phyloP scores from a whole-genome alignment of 1,140 invertebrate genomes.

The Apis cerana region DNA sequence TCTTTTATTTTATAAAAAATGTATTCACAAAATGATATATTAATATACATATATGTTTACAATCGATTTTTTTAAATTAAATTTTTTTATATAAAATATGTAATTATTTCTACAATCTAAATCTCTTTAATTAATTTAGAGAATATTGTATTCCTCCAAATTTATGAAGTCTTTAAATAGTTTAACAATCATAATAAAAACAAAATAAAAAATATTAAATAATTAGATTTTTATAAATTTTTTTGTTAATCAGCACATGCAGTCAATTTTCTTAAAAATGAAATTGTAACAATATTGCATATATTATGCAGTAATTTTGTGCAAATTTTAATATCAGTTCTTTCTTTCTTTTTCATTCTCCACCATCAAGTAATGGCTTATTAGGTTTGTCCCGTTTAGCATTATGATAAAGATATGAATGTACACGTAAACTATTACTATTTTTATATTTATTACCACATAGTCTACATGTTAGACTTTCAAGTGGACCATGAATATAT shows the following conservation, averaged over 20 bases:
- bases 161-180: neutral
- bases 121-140: slow-evolving; percentile 1
- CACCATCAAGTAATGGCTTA: slow-evolving; percentile 65
- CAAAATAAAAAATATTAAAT: slow-evolving; percentile 18
- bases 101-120: slow-evolving; percentile 9
- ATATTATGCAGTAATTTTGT: neutral
- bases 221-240: neutral
- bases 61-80: slow-evolving; percentile 22
- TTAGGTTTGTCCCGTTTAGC: slow-evolving; percentile 76
- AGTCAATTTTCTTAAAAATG: neutral
- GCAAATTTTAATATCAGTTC: neutral
- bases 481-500: slow-evolving; percentile 79
- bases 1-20: slow-evolving; percentile 42
- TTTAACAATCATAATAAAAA: neutral
- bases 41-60: slow-evolving; percentile 47
- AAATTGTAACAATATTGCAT: slow-evolving; percentile 21
- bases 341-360: slow-evolving; percentile 53
- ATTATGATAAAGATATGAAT: slow-evolving; percentile 81
- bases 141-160: slow-evolving; percentile 8
- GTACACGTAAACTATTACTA: slow-evolving; percentile 81
- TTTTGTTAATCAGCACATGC: neutral
- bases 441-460: slow-evolving; percentile 81
- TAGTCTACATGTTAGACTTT: slow-evolving; percentile 79
- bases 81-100: slow-evolving; percentile 31
- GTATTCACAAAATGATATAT: slow-evolving; percentile 50